These are phyloP conservation scores for Zaprionus camerounensis DNA, from an alignment of 1,140 invertebrate species.

Conservation along the genomic window DNA sequence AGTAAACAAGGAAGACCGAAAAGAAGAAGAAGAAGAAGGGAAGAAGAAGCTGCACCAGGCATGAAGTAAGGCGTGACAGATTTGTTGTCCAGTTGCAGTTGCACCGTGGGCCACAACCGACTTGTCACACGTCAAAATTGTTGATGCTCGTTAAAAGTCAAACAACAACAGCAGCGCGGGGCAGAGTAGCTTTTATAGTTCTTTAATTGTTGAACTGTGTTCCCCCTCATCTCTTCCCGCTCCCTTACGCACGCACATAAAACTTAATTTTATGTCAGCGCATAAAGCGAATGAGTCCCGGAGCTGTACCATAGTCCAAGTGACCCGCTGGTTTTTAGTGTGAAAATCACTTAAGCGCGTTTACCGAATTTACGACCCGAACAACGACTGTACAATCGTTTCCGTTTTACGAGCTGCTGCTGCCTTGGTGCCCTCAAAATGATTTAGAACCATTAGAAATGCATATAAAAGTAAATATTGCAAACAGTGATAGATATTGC, in stretches of 20 bases:
- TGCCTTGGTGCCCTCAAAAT: slow-evolving; percentile 47
- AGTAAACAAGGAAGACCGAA: slow-evolving; percentile 64
- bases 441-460: slow-evolving; percentile 53
- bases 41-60: slow-evolving; percentile 30
- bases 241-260: slow-evolving; percentile 49
- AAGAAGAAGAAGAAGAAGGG: neutral
- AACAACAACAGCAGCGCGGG: slow-evolving; percentile 19
- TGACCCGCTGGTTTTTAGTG: slow-evolving; percentile 75
- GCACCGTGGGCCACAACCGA: slow-evolving; percentile 38
- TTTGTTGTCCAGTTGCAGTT: slow-evolving; percentile 48
- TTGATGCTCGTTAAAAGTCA: slow-evolving; percentile 64
- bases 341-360: slow-evolving; percentile 78
- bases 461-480: slow-evolving; percentile 6
- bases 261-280: slow-evolving; percentile 69
- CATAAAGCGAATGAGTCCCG: slow-evolving; percentile 27
- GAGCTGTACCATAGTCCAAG: slow-evolving; percentile 32
- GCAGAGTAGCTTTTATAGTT: slow-evolving; percentile 72
- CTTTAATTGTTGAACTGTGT: slow-evolving; percentile 80
- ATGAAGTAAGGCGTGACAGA: slow-evolving; percentile 61
- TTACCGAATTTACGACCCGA: slow-evolving; percentile 73
- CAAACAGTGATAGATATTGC: neutral
- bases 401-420: slow-evolving; percentile 62
- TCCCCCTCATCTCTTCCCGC: slow-evolving; percentile 28
- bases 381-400: slow-evolving; percentile 53
- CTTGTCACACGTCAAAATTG: slow-evolving; percentile 71